A percentile compares a stretch with the other conserved stretches of the same genome.
These are phyloP conservation scores for Austrolebias charrua DNA, from an alignment of 2,797 vertebrate species.

Conservation along the genomic window DNA sequence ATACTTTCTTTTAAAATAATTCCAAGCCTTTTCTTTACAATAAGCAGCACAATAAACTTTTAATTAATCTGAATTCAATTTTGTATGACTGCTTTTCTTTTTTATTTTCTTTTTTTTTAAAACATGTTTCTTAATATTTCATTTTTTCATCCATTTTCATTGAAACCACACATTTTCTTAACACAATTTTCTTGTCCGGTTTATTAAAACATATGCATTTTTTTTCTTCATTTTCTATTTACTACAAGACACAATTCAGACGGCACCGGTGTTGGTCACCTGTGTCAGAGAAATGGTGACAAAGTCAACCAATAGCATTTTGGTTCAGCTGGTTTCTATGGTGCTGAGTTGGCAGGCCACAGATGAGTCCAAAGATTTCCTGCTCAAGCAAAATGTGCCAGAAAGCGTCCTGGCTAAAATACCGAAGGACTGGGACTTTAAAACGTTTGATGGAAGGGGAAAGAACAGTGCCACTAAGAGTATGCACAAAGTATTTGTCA, in stretches of 20 bases:
- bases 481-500: constrained; percentile 55
- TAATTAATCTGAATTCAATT: too few relatives aligned
- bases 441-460: constrained; percentile 67
- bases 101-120: too few relatives aligned
- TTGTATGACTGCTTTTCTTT: too few relatives aligned
- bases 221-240: not conserved
- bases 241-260: constrained; percentile 59
- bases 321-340: constrained; percentile 84
- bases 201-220: too few relatives aligned
- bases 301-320: constrained; percentile 76
- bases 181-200: too few relatives aligned
- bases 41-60: too few relatives aligned
- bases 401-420: constrained; percentile 83
- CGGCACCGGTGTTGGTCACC: constrained; percentile 76
- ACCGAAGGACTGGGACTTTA: constrained; percentile 91
- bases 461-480: constrained; percentile 78
- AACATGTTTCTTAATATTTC: too few relatives aligned
- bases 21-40: too few relatives aligned
- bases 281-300: constrained; percentile 81
- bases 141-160: too few relatives aligned
- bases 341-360: constrained; percentile 76
- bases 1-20: too few relatives aligned
- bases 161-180: too few relatives aligned
- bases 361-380: constrained; percentile 69
- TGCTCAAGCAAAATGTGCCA: constrained; percentile 75